Evolutionary conservation across 2,888 invertebrate genomes (phyloP).

Genomic region (Clunio marinus): DNA sequence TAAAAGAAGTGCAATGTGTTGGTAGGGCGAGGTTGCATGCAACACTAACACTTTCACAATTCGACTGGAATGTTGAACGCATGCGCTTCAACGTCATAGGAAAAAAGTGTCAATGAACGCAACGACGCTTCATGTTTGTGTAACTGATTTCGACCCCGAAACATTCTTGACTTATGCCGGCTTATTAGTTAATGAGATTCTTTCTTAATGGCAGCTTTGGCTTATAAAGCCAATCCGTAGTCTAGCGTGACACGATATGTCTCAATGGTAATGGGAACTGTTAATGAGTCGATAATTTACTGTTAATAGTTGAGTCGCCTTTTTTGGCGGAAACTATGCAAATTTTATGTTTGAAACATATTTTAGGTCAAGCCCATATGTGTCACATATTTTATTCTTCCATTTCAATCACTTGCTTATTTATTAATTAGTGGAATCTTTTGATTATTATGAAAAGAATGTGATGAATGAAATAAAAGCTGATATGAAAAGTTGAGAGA

Average conservation of each 20-base stretch:
- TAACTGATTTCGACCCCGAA: not conserved
- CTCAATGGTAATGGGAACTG: constrained; percentile 5
- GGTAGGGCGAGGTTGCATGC: constrained; percentile 34
- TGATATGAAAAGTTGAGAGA: not conserved
- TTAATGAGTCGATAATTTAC: constrained; percentile 5
- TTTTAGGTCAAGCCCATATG: too few relatives aligned
- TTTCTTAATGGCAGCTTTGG: not conserved
- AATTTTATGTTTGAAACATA: too few relatives aligned
- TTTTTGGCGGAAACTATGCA: not conserved
- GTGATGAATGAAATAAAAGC: too few relatives aligned
- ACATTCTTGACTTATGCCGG: constrained; percentile 7
- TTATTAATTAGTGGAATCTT: too few relatives aligned
- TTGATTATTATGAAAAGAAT: too few relatives aligned
- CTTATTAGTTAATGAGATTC: constrained; percentile 15
- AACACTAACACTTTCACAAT: not conserved
- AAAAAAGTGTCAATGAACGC: constrained; percentile 36
- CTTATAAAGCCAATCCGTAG: not conserved
- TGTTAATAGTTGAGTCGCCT: not conserved
- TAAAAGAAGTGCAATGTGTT: not conserved
- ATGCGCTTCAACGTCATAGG: constrained; percentile 23
- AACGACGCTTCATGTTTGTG: constrained; percentile 28
- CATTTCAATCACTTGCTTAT: too few relatives aligned
- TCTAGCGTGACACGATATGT: too few relatives aligned
- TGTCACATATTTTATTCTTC: too few relatives aligned
- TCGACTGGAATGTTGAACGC: constrained; percentile 20